These are phyloP conservation scores for Tenthredo distinguenda DNA, from an alignment of 2,888 invertebrate genomes.

Conservation along the genomic window DNA sequence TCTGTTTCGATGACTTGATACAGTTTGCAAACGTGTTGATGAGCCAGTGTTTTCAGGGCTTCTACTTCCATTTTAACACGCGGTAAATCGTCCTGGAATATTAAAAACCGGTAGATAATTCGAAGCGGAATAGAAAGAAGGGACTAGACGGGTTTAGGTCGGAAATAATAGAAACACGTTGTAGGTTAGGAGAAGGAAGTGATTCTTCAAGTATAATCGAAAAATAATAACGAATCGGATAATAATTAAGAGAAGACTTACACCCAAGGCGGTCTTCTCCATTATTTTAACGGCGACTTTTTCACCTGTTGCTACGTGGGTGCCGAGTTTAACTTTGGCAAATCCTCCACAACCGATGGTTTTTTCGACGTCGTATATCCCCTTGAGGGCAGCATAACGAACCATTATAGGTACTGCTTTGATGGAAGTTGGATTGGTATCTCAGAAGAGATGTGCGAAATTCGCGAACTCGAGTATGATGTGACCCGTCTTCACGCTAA, in stretches of 20 bases:
- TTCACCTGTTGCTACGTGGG: slow-evolving; percentile 88
- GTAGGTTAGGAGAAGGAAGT: background rate
- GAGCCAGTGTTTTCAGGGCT: slow-evolving; percentile 85
- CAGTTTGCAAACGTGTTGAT: slow-evolving; percentile 88
- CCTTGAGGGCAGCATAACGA: slow-evolving; percentile 80
- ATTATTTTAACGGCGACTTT: slow-evolving; percentile 92
- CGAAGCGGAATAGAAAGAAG: background rate
- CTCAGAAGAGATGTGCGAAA: slow-evolving; percentile 19
- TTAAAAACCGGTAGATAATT: background rate
- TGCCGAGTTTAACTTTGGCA: slow-evolving; percentile 90
- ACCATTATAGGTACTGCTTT: slow-evolving; percentile 75
- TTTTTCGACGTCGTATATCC: slow-evolving; percentile 84
- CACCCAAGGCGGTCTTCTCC: slow-evolving; percentile 86
- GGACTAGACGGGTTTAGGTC: background rate
- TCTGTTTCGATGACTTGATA: slow-evolving; percentile 90
- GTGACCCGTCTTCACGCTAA: slow-evolving; percentile 42
- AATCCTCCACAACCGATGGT: slow-evolving; percentile 89
- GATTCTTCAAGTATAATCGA: background rate
- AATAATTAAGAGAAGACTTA: slow-evolving; percentile 72
- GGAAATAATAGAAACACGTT: background rate
- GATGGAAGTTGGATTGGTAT: slow-evolving; percentile 21
- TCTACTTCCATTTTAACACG: slow-evolving; percentile 87
- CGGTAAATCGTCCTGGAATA: slow-evolving; percentile 84
- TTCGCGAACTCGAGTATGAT: background rate
- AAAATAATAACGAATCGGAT: background rate